Evolutionary conservation across 2,888 invertebrate genomes (phyloP), one percentile per base, ranked within the genome.

Genomic region (Apomyelois bistriatella): DNA sequence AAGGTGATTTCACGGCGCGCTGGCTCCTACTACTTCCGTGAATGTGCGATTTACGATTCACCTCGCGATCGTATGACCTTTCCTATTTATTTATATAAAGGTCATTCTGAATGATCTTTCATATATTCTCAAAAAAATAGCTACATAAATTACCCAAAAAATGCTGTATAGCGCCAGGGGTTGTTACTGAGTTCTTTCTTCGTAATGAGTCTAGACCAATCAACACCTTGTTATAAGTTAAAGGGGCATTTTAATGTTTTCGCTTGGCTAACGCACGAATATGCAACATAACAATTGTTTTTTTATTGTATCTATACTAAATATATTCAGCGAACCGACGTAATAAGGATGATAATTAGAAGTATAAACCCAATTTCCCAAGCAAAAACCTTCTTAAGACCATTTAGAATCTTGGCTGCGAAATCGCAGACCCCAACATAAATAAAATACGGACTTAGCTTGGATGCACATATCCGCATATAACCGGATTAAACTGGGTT

Each of bases 401-500:
- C n/a, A 32, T 46, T 16, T 13, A 35, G 32, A 13, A 61, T 64
- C 65, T 71, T 68, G 64, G 70, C 67, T 60, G 57, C 50, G 46
- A 56, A 59, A 59, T 50, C 57, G 53, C 65, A 59, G 48, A 62
- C 54, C 61, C 53, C 54, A 60, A 53, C 60, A 57, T 55, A 56
- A 58, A 62, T 65, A 65, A 66, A 64, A 66, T 58, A 62, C 58
- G 56, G 42, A 58, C 56, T 49, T 41, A 60, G 64, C 63, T 68
- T 61, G 66, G 62, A 66, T 70, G 68, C 66, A 70, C 71, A 59
- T 62, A 65, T 64, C 68, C 61, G 57, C 56, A 53, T 59, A 57
- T 59, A 64, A 60, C 60, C 56, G 61, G 61, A 56, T 59, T 58
- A 64, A 64, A 68, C 60, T 55, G 54, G 50, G 46, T 56, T 35